Evolutionary conservation across 2,888 invertebrate genomes (phyloP).

Genomic region (Hedya salicella): DNA sequence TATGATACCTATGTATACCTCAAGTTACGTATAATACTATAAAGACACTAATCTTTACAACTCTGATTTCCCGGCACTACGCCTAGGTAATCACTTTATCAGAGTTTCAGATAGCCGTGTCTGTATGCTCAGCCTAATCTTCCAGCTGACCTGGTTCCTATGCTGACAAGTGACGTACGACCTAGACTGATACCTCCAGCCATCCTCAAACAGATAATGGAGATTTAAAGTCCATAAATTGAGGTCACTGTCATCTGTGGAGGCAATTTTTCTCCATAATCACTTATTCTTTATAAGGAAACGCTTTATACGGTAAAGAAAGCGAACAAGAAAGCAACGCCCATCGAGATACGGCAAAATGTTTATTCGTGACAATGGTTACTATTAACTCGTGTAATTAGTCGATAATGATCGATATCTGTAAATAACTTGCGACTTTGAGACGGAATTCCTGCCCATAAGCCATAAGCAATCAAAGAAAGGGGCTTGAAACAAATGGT

Average conservation of each 20-base stretch:
- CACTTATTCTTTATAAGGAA: conserved; percentile 36
- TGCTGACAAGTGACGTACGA: conserved; percentile 76
- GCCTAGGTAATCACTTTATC: conserved; percentile 52
- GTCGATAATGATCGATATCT: conserved; percentile 18
- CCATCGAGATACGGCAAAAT: conserved; percentile 26
- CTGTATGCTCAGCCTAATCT: conserved; percentile 72
- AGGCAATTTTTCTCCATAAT: conserved; percentile 37
- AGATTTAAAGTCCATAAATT: conserved; percentile 60
- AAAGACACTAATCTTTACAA: conserved; percentile 68
- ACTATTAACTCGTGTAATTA: conserved; percentile 28
- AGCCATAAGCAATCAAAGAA: conserved; percentile 36
- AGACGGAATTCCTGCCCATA: conserved; percentile 21
- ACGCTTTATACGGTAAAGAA: conserved; percentile 34
- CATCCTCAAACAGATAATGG: conserved; percentile 71
- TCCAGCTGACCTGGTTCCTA: conserved; percentile 73
- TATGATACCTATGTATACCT: not conserved
- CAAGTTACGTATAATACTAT: conserved; percentile 27
- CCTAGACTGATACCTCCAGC: conserved; percentile 68
- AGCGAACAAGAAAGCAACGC: conserved; percentile 17
- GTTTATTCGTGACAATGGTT: conserved; percentile 20
- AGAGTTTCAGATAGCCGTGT: conserved; percentile 59
- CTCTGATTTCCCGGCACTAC: conserved; percentile 68
- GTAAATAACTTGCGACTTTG: conserved; percentile 19
- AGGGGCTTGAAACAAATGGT: conserved; percentile 35
- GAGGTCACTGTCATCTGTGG: conserved; percentile 45